Base-by-base conservation (phyloP, 2,888 invertebrate species). In the Molanna angustata region DNA sequence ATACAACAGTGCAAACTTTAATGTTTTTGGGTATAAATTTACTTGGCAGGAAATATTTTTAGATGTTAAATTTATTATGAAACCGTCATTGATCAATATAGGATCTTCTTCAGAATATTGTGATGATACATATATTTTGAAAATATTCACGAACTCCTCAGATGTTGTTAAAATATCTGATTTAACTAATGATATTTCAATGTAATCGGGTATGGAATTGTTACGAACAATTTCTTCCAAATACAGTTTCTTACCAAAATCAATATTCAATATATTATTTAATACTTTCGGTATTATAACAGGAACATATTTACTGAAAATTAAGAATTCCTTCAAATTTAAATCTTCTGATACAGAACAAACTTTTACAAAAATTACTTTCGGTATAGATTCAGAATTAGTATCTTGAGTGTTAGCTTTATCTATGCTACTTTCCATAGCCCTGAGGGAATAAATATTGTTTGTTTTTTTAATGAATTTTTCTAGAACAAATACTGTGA, bases 211-310 rank as follows among this genome's bases (percentile, higher is more conserved):
- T 56, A 71, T 68, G 2, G 69, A 67, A 2, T 71, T 63, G n/a
- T 62, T 63, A 45, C 67, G 66, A 1, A 71, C 69, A 3, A 75
- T 65, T 42, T 72, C 64, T 32, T 74, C 75, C 18, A 86, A 66
- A 31, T 76, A 68, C 3, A 83, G 69, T 69, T 79, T 82, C 41
- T 72, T 70, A 7, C 85, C 84, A 54, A 76, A 70, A 33, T 76
- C 74, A 53, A 83, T 63, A 59, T 74, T 74, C 40, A 84, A 70
- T 57, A 79, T 76, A 13, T 71, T 64, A 63, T 79, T 78, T 46
- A 86, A 66, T 33, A 75, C 69, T 50, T 76, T 71, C 42, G 80
- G 74, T 53, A 83, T 71, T 50, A 80, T 78, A 18, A 82, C 69
- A 57, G 74, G 73, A 3, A 72, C 72, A 63, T 56, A 56, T 47